These are phyloP conservation scores for Cromileptes altivelis DNA, from an alignment of 2,113 vertebrate genomes.

Conservation along the genomic window DNA sequence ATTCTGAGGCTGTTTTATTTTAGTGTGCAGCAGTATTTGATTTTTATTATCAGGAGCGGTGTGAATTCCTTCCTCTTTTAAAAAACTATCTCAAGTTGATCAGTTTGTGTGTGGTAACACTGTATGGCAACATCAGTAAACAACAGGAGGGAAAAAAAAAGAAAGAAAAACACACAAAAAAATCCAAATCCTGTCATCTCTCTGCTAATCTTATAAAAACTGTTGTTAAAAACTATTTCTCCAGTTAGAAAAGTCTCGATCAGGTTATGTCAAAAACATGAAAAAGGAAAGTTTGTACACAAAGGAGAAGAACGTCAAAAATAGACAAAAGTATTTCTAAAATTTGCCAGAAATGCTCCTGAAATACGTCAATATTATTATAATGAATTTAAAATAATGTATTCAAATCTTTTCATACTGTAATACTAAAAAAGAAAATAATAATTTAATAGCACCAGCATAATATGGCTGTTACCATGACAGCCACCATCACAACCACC, in stretches of 20 bases:
- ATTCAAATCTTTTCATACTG: background rate
- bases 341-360: background rate
- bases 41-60: background rate
- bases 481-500: background rate
- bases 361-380: background rate
- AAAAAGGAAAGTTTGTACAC: background rate
- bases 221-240: background rate
- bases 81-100: slow-evolving; percentile 13
- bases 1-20: background rate
- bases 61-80: slow-evolving; percentile 19
- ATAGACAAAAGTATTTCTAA: background rate
- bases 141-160: background rate
- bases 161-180: background rate
- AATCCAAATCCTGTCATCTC: background rate
- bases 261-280: background rate
- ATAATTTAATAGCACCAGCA: too few relatives aligned
- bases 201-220: background rate
- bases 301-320: background rate
- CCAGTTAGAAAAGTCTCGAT: background rate
- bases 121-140: slow-evolving; percentile 17
- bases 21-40: background rate
- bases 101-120: slow-evolving; percentile 28
- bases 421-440: background rate
- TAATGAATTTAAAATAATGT: background rate
- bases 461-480: background rate